Base-by-base conservation (phyloP, 2,888 invertebrate genomes). In the Hemithea aestivaria region DNA sequence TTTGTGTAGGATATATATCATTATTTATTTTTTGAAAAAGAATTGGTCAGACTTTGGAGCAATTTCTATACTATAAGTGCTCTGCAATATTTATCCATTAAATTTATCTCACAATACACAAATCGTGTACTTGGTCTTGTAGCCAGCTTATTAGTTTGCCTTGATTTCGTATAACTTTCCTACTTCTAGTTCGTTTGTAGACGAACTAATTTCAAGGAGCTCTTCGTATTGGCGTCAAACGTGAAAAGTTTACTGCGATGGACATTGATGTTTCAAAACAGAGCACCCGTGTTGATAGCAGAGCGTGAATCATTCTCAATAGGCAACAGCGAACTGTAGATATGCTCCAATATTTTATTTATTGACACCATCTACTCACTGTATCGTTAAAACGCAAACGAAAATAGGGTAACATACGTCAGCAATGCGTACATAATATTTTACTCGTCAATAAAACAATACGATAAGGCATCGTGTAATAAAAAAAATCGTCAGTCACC, bases 401-500 rank as follows among this genome's bases (percentile, higher is more conserved):
- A 53, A 63, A 62, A 59, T 62, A 67, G 58, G 27, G 30, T 54
- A 43, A 40, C 47, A 49, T 53, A 55, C 64, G 62, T 67, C 65
- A 67, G 60, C 56, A 69, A 62, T 52, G 53, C 59, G 52, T 58
- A 62, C 53, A 67, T 69, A n/a, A 65, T 65, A 66, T 67, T 64
- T 65, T 60, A 68, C 60, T 65, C 61, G 56, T 62, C 72, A 66
- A 80, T 82, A 78, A 81, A 80, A 81, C 77, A 79, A 82, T 80
- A 73, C 73, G 71, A 80, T 80, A 73, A 73, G 72, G 72, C 71
- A 74, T 69, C 58, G 64, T 58, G 75, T 67, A 76, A 81, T 78
- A 78, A 83, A 82, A 80, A 77, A 76, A 73, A 63, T 67, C 72
- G 72, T 70, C 74, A 76, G 78, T 75, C 74, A 73, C 73, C 73